Evolutionary conservation across 2,888 invertebrate genomes (phyloP).

Genomic region (Mesopsocus fuscifrons): DNA sequence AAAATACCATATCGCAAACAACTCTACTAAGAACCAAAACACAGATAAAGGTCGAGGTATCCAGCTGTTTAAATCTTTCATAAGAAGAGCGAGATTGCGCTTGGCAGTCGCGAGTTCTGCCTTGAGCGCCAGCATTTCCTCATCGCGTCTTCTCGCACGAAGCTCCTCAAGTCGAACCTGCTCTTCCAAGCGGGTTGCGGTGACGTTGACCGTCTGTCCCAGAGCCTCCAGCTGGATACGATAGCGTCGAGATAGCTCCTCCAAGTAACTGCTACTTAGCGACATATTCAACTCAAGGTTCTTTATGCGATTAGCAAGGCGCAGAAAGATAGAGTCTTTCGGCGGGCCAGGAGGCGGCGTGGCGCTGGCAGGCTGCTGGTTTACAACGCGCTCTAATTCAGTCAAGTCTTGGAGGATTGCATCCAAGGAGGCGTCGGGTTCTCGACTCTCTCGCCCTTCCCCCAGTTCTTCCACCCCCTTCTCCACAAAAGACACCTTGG

Average conservation of each 20-base stretch:
- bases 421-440: conserved; percentile 8
- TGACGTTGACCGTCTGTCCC: conserved; percentile 66
- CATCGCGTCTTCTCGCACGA: conserved; percentile 57
- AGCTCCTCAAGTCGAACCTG: conserved; percentile 48
- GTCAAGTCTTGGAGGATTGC: conserved; percentile 18
- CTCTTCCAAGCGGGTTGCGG: conserved; percentile 22
- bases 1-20: not conserved
- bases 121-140: conserved; percentile 49
- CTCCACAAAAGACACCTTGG: not conserved
- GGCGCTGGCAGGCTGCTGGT: conserved; percentile 15
- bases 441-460: not conserved
- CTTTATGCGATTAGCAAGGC: conserved; percentile 90
- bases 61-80: conserved; percentile 44
- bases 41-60: conserved; percentile 25
- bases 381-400: conserved; percentile 2
- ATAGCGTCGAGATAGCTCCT: conserved; percentile 86
- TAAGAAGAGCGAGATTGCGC: conserved; percentile 34
- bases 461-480: conserved; percentile 5
- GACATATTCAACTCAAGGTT: conserved; percentile 93
- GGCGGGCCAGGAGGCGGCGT: conserved; percentile 30
- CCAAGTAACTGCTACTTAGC: conserved; percentile 86
- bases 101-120: conserved; percentile 44
- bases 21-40: not conserved
- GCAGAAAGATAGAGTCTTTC: conserved; percentile 89
- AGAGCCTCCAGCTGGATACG: conserved; percentile 94